Evolutionary conservation across 2,888 invertebrate genomes (phyloP), one percentile per base, ranked within the genome.

Genomic region (Ochlodes sylvanus): DNA sequence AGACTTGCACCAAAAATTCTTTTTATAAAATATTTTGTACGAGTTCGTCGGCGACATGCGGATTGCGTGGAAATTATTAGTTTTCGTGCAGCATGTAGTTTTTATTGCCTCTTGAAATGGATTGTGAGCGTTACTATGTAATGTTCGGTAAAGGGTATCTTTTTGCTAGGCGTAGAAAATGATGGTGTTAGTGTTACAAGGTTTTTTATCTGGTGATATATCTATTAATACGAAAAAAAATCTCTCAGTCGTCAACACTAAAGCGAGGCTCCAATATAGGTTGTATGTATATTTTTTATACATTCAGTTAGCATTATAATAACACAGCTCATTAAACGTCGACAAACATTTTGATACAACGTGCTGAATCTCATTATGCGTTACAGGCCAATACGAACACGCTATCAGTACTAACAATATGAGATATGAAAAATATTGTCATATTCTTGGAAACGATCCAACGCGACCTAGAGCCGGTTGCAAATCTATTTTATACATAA

Each of bases 361-460:
- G 34, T 21, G 21, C 10, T 27, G 42, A 27, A 44, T 58, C 58
- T 44, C 58, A 44, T 58, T 44, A 58, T 44, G 21, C 57, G 58
- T 58, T 44, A 58, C 27, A 21, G 58, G 21, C 58, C 54, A 63
- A 52, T 34, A 62, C 38, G 19, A 54, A 6, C n/a, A 54, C 27
- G 44, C 21, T 63, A 54, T 63, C 63, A 62, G 62, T 54, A 63
- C 54, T 41, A 38, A 62, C 63, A 47, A 47, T 54, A 54, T 52
- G 62, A 52, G 62, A 62, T 62, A 62, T 63, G 63, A 63, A 63
- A 63, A 63, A 52, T 63, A 63, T 41, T 54, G 52, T 63, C 63
- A 63, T 54, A 63, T 15, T 41, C 19, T 63, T 63, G 63, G 63
- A 63, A 52, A n/a, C 52, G 15, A 7, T 54, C 63, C 63, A 63